A percentile compares a stretch with the other conserved stretches of the same genome.
Evolutionary conservation across 2,797 vertebrate species (phyloP).

Genomic region (Macroramphosus scolopax): DNA sequence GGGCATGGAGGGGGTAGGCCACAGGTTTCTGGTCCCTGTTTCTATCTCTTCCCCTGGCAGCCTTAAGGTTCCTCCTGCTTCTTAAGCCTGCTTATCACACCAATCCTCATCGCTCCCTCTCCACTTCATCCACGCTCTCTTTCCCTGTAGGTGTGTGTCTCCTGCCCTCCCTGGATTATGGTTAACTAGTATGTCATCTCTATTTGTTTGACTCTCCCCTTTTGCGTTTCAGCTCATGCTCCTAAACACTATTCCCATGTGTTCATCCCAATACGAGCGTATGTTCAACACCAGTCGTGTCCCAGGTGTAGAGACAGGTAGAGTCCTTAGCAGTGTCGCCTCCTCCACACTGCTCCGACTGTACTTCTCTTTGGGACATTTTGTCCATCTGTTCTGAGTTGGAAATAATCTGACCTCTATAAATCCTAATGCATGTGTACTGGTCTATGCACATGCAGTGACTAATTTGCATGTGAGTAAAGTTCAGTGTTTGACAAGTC

Average conservation of each 20-base stretch:
- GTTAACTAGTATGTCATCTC: conserved; percentile 66
- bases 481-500: conserved; percentile 25
- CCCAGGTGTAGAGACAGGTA: conserved; percentile 86
- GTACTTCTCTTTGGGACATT: conserved; percentile 47
- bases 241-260: conserved; percentile 84
- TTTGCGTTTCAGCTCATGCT: conserved; percentile 87
- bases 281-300: conserved; percentile 85
- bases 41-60: conserved; percentile 35
- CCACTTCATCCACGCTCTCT: conserved; percentile 48
- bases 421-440: conserved; percentile 50
- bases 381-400: conserved; percentile 41
- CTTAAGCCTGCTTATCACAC: conserved; percentile 46
- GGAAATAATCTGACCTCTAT: conserved; percentile 28
- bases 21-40: conserved; percentile 58
- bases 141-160: conserved; percentile 58
- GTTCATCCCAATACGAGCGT: conserved; percentile 83
- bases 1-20: conserved; percentile 42
- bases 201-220: conserved; percentile 78
- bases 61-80: conserved; percentile 40
- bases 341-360: conserved; percentile 55
- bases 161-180: conserved; percentile 50
- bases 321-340: conserved; percentile 69
- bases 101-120: conserved; percentile 46
- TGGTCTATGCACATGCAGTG: conserved; percentile 32
- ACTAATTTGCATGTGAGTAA: conserved; percentile 62